Evolutionary conservation across 2,888 invertebrate genomes (phyloP).

Genomic region (Trichogramma dendrolimi): DNA sequence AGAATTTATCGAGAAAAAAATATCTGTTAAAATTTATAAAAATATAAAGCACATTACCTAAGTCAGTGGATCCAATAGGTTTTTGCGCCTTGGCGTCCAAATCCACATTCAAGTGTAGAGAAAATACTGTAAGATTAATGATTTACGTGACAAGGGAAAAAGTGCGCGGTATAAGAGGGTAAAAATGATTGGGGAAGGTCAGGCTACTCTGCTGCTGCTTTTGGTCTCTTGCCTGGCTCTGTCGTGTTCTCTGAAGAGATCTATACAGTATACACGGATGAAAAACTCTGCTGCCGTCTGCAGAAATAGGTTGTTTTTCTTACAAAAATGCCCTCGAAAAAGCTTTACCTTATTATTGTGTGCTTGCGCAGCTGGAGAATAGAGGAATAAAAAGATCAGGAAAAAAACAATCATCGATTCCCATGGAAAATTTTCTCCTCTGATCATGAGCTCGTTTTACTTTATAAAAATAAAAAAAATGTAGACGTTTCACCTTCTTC

Average conservation of each 20-base stretch:
- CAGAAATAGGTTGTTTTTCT: slow-evolving; percentile 44
- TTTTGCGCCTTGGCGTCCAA: slow-evolving; percentile 48
- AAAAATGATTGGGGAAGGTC: slow-evolving; percentile 26
- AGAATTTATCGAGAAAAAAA: too few relatives aligned
- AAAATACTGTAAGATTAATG: slow-evolving; percentile 52
- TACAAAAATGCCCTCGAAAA: slow-evolving; percentile 30
- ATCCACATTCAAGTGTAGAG: slow-evolving; percentile 52
- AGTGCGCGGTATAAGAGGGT: slow-evolving; percentile 36
- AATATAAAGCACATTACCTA: too few relatives aligned
- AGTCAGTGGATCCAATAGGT: slow-evolving; percentile 23
- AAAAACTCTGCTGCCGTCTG: slow-evolving; percentile 30
- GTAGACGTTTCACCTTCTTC: too few relatives aligned
- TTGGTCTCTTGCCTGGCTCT: slow-evolving; percentile 32
- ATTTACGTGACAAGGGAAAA: slow-evolving; percentile 48
- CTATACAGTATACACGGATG: slow-evolving; percentile 30
- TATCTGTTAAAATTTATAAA: too few relatives aligned
- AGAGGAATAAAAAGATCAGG: slow-evolving; percentile 23
- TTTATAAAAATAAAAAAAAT: too few relatives aligned
- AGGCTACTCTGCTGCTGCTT: slow-evolving; percentile 6
- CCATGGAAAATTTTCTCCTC: slow-evolving; percentile 12
- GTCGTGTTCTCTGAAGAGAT: slow-evolving; percentile 32
- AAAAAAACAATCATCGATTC: slow-evolving; percentile 20
- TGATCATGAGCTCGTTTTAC: too few relatives aligned
- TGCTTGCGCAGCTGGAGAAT: slow-evolving; percentile 21
- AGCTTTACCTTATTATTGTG: slow-evolving; percentile 14